Evolutionary conservation across 2,888 invertebrate genomes (phyloP).

Genomic region (Coenonympha glycerion): DNA sequence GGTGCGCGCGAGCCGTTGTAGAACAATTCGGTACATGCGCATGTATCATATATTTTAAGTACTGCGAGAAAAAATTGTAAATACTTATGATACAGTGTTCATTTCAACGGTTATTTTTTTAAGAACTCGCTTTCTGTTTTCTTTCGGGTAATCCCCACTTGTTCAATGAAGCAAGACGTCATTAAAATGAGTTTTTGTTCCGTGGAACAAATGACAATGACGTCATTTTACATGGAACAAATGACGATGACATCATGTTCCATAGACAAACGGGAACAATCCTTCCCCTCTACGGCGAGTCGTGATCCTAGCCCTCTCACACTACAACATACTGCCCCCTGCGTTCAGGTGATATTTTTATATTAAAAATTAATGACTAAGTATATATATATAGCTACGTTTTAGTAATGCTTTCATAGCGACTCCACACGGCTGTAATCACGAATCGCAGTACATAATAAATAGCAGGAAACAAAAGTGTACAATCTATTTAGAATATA

Average conservation of each 20-base stretch:
- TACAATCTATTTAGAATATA: too few relatives aligned
- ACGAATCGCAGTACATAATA: slow-evolving; percentile 15
- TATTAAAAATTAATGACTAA: slow-evolving; percentile 30
- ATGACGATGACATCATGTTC: too few relatives aligned
- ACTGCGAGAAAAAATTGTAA: slow-evolving; percentile 51
- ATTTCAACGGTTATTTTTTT: slow-evolving; percentile 70
- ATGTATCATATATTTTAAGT: slow-evolving; percentile 56
- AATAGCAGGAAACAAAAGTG: too few relatives aligned
- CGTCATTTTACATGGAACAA: too few relatives aligned
- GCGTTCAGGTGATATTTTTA: slow-evolving; percentile 38
- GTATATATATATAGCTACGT: slow-evolving; percentile 9
- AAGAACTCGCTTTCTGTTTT: slow-evolving; percentile 50
- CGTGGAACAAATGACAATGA: too few relatives aligned
- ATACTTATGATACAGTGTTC: slow-evolving; percentile 65
- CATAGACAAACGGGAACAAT: too few relatives aligned
- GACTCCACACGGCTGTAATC: slow-evolving; percentile 6
- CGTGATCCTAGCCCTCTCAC: slow-evolving; percentile 39
- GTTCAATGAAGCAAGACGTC: too few relatives aligned
- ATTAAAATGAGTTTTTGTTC: too few relatives aligned
- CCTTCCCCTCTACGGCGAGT: slow-evolving; percentile 38
- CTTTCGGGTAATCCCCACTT: too few relatives aligned
- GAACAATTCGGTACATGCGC: slow-evolving; percentile 39
- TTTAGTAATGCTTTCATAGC: slow-evolving; percentile 1
- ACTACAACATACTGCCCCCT: slow-evolving; percentile 6
- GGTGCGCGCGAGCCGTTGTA: slow-evolving; percentile 31